Conservation (phyloP, 2,797 vertebrate species). For the Gallirallus australis region DNA sequence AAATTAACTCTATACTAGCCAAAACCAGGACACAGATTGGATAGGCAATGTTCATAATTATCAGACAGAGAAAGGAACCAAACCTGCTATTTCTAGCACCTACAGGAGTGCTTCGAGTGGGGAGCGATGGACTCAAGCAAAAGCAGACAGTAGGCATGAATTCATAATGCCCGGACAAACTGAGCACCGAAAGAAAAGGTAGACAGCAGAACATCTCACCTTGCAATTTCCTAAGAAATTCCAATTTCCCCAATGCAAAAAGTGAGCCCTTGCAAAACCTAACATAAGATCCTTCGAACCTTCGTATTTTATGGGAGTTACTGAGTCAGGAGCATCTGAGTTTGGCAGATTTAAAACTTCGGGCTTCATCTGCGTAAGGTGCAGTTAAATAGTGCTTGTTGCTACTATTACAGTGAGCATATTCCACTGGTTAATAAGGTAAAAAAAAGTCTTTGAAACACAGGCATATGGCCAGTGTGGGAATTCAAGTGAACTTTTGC, state of each 20-base stretch:
- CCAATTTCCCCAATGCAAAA: not conserved
- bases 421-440: not conserved
- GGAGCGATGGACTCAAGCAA: not conserved
- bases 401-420: not conserved
- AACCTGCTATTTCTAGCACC: not conserved
- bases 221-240: not conserved
- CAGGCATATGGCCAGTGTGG: not conserved
- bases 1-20: too few relatives aligned
- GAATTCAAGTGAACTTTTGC: not conserved
- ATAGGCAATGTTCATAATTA: not conserved
- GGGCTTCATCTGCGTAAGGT: not conserved
- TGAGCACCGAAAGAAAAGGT: not conserved
- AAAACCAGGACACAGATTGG: not conserved
- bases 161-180: not conserved
- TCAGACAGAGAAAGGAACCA: not conserved
- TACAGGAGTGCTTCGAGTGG: not conserved
- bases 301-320: not conserved
- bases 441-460: slow-evolving; percentile 4
- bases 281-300: not conserved
- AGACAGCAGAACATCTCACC: not conserved
- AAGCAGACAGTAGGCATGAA: not conserved
- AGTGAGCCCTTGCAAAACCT: not conserved
- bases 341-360: not conserved
- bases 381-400: not conserved
- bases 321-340: not conserved